Evolutionary conservation across 2,113 vertebrate genomes (phyloP).

Genomic region (Paralichthys olivaceus): DNA sequence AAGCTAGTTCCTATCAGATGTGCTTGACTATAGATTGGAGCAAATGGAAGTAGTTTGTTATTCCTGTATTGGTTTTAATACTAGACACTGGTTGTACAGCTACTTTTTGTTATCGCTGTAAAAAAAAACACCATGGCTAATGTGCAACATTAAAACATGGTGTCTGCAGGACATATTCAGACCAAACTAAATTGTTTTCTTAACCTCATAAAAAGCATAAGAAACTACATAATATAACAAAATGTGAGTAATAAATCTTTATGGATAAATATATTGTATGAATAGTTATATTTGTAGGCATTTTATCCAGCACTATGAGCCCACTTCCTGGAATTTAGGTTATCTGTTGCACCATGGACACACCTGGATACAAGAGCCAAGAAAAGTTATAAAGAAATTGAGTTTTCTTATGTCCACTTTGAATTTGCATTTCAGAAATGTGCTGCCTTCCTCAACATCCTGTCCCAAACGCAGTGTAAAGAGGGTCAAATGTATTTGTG

Average conservation of each 20-base stretch:
- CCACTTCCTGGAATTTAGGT: not conserved
- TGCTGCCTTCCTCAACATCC: constrained; percentile 20
- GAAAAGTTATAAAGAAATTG: not conserved
- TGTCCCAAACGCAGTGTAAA: constrained; percentile 41
- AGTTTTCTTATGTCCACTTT: not conserved
- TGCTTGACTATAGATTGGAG: constrained; percentile 35
- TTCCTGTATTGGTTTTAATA: constrained; percentile 14
- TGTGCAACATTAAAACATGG: not conserved
- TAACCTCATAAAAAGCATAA: not conserved
- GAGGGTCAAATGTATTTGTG: constrained; percentile 59
- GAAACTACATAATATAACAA: not conserved
- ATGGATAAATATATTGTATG: not conserved
- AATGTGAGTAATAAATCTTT: not conserved
- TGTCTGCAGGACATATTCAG: constrained; percentile 2
- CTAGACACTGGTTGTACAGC: not conserved
- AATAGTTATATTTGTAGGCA: constrained; percentile 1
- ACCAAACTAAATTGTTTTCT: constrained; percentile 17
- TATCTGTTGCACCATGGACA: not conserved
- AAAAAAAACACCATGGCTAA: not conserved
- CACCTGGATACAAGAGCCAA: not conserved
- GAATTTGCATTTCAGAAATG: constrained; percentile 7
- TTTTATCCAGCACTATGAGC: not conserved
- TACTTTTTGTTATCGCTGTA: constrained; percentile 18
- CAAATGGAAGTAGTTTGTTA: constrained; percentile 20
- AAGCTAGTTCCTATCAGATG: constrained; percentile 18